Evolutionary conservation across 1,140 invertebrate genomes (phyloP).

Genomic region (Stegodyphus dumicola): DNA sequence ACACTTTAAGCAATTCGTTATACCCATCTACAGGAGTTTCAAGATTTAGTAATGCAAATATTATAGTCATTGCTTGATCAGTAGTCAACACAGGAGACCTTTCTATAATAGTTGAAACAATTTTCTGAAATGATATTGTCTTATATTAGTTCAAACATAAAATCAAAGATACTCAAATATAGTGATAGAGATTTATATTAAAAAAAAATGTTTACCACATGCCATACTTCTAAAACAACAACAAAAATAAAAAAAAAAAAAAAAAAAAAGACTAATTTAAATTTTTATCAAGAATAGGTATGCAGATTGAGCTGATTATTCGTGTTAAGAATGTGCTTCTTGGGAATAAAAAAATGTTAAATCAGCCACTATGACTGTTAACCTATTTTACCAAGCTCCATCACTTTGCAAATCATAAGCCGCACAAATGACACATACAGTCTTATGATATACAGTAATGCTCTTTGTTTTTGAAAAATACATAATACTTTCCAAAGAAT

Average conservation of each 20-base stretch:
- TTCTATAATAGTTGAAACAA: background rate
- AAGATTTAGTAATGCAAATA: conserved; percentile 33
- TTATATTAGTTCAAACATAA: background rate
- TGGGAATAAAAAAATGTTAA: no score
- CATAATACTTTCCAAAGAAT: background rate
- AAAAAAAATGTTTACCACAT: background rate
- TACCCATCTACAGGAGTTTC: conserved; percentile 45
- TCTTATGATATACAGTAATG: no score
- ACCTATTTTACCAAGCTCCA: no score
- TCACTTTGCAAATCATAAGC: no score
- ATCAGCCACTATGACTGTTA: no score
- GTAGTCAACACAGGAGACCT: conserved; percentile 11
- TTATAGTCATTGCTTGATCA: conserved; percentile 11
- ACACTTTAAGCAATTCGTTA: conserved; percentile 10
- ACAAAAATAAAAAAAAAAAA: background rate
- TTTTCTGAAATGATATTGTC: conserved; percentile 34
- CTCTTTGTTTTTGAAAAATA: no score
- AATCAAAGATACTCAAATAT: no score
- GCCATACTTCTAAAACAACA: background rate
- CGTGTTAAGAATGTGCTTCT: no score
- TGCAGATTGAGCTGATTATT: no score
- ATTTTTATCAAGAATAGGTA: no score
- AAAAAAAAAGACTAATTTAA: background rate
- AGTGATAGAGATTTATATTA: no score
- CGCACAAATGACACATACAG: no score